Conservation (phyloP, 2,113 vertebrate genomes). For the Dascyllus trimaculatus region DNA sequence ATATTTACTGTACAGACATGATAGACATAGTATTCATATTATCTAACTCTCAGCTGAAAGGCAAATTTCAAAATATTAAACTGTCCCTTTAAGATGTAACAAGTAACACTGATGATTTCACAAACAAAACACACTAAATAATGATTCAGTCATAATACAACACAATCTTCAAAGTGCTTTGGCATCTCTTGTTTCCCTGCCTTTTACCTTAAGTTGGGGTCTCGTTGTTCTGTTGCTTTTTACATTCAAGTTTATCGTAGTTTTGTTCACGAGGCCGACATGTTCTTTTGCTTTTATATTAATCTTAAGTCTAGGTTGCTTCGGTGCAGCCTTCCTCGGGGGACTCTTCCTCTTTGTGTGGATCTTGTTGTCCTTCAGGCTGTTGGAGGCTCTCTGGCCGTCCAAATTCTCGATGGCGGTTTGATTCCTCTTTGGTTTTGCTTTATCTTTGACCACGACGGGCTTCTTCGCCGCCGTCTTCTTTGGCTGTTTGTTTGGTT, state of each 20-base stretch:
- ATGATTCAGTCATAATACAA: not conserved
- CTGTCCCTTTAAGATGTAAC: not conserved
- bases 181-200: not conserved
- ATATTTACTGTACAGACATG: too few relatives aligned
- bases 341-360: conserved; percentile 13
- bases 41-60: too few relatives aligned
- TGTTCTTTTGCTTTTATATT: not conserved
- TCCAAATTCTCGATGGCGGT: not conserved
- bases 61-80: not conserved
- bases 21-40: too few relatives aligned
- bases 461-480: not conserved
- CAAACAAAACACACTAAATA: not conserved
- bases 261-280: conserved; percentile 27
- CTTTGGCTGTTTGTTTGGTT: not conserved
- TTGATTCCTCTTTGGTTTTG: conserved; percentile 40
- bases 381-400: not conserved
- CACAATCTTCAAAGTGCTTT: conserved; percentile 24
- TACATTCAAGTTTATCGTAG: conserved; percentile 9
- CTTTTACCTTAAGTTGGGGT: conserved; percentile 16
- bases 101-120: not conserved
- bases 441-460: conserved; percentile 3
- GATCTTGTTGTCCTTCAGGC: conserved; percentile 1
- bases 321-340: not conserved
- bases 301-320: not conserved
- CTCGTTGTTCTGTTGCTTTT: conserved; percentile 32